Conservation (phyloP, 2,888 invertebrate species). For the Mimas tiliae region DNA sequence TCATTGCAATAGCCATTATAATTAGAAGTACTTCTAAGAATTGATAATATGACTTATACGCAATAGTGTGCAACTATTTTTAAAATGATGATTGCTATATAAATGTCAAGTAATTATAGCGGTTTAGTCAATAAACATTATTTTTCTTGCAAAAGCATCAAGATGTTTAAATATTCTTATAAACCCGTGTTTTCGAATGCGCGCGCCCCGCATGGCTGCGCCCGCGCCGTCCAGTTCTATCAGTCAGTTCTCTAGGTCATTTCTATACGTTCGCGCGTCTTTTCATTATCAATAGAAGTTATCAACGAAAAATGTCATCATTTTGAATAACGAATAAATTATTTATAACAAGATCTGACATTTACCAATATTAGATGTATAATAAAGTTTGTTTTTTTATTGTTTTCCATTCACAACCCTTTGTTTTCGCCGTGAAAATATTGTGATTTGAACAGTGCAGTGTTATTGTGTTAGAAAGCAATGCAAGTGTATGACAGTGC, state of each 20-base stretch:
- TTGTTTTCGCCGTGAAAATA: slow-evolving; percentile 18
- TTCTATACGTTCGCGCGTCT: slow-evolving; percentile 52
- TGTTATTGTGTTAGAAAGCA: slow-evolving; percentile 28
- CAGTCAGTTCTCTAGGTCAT: slow-evolving; percentile 72
- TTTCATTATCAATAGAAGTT: slow-evolving; percentile 16
- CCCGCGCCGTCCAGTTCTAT: slow-evolving; percentile 55
- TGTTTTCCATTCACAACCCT: neutral
- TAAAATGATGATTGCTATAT: neutral
- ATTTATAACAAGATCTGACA: neutral
- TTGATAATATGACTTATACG: neutral
- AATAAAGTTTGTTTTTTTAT: neutral
- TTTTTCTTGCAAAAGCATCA: slow-evolving; percentile 44
- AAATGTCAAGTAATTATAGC: neutral
- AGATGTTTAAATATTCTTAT: slow-evolving; percentile 34
- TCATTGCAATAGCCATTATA: neutral
- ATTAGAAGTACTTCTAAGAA: neutral
- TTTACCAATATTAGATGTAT: neutral
- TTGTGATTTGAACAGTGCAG: slow-evolving; percentile 17
- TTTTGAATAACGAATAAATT: neutral
- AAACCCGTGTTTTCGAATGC: slow-evolving; percentile 57
- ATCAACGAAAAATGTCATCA: slow-evolving; percentile 18
- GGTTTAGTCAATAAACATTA: neutral
- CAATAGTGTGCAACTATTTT: neutral
- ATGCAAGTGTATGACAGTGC: slow-evolving; percentile 36
- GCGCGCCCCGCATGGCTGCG: slow-evolving; percentile 53